Evolutionary conservation across 2,888 invertebrate species (phyloP).

Genomic region (Xestia ashworthii): DNA sequence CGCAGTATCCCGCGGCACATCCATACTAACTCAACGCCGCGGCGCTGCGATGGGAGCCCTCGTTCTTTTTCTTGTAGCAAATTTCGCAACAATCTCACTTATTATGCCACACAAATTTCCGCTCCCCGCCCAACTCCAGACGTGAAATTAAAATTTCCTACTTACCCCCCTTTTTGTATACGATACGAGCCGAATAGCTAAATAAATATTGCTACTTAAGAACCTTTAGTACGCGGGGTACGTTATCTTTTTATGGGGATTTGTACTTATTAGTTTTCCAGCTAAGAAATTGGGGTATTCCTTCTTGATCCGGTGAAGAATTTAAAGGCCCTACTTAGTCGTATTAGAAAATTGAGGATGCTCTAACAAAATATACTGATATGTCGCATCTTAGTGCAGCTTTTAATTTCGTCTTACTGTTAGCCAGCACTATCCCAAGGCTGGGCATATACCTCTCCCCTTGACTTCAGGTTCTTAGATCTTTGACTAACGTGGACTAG

Average conservation of each 20-base stretch:
- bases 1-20: constrained; percentile 58
- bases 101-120: constrained; percentile 91
- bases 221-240: constrained; percentile 75
- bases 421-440: neutral
- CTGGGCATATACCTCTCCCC: neutral
- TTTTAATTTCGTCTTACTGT: neutral
- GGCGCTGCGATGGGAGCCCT: constrained; percentile 82
- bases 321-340: constrained; percentile 29
- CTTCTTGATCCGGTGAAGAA: constrained; percentile 30
- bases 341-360: constrained; percentile 32
- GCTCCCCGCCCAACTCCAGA: constrained; percentile 87
- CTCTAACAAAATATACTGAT: neutral
- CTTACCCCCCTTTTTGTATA: constrained; percentile 85
- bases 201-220: constrained; percentile 88
- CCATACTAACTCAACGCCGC: constrained; percentile 71
- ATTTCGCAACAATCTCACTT: constrained; percentile 91
- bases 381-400: neutral
- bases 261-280: constrained; percentile 68
- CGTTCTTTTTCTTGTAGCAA: constrained; percentile 91
- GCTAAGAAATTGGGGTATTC: constrained; percentile 57
- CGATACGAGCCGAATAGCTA: constrained; percentile 85
- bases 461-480: neutral
- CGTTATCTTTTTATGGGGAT: constrained; percentile 72
- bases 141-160: constrained; percentile 90
- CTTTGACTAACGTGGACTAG: neutral